phyloP scores from a whole-genome alignment of 2,888 invertebrate species.

The Penaeus monodon region DNA sequence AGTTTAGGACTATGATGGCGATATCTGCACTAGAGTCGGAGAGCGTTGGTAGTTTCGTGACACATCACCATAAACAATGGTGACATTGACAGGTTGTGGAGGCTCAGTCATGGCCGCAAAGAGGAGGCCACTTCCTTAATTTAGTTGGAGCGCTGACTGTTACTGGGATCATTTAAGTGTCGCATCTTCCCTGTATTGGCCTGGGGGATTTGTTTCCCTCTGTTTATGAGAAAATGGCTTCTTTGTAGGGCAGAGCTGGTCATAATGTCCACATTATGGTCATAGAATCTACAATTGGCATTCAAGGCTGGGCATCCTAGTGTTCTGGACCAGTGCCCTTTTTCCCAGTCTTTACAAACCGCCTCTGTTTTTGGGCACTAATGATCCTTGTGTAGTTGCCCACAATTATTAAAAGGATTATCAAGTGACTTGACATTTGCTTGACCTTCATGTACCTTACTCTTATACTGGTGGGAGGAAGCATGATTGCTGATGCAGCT shows the following conservation, averaged over 20 bases:
- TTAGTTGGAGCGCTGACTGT: background rate
- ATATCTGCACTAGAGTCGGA: conserved; percentile 1
- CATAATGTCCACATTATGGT: background rate
- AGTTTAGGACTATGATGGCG: no score
- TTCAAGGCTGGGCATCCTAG: background rate
- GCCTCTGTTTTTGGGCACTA: conserved; percentile 4
- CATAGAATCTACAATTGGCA: background rate
- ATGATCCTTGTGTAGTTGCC: background rate
- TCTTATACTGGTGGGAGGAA: background rate
- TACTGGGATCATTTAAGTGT: no score
- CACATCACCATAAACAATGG: conserved; percentile 4
- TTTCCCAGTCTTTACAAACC: conserved; percentile 7
- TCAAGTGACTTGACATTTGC: background rate
- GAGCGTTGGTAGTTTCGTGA: background rate
- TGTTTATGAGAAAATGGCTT: background rate
- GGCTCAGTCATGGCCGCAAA: background rate
- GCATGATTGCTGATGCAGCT: conserved; percentile 12
- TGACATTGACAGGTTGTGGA: conserved; percentile 11
- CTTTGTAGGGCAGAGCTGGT: background rate
- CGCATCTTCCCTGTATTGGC: background rate
- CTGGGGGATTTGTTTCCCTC: background rate
- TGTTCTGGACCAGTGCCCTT: conserved; percentile 8
- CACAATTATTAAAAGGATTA: background rate
- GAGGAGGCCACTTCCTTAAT: background rate
- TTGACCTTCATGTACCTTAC: background rate